Evolutionary conservation across 2,113 vertebrate genomes (phyloP).

Genomic region (Pygoscelis adeliae): DNA sequence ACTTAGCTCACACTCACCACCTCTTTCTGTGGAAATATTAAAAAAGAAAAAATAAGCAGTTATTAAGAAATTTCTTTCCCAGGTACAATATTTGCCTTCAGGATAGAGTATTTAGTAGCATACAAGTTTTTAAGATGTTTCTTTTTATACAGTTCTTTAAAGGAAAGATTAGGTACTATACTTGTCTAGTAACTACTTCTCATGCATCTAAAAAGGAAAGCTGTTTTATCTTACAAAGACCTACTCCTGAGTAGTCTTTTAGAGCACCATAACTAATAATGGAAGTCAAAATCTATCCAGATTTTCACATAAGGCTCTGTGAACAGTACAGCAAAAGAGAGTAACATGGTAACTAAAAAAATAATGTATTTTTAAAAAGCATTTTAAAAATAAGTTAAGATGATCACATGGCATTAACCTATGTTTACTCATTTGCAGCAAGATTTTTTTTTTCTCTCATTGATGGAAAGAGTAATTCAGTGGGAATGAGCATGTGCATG

Average conservation of each 20-base stretch:
- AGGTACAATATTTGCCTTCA: neutral
- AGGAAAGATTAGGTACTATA: neutral
- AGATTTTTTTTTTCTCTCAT: neutral
- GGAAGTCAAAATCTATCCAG: neutral
- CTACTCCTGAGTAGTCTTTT: neutral
- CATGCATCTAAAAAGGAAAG: neutral
- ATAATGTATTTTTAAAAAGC: neutral
- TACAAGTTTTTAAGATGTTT: neutral
- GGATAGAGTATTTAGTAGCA: neutral
- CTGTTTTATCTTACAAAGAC: neutral
- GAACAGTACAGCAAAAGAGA: neutral
- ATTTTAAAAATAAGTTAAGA: neutral
- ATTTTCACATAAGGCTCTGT: neutral
- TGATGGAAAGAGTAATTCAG: neutral
- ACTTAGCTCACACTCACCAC: conserved; percentile 74
- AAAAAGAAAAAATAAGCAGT: conserved; percentile 51
- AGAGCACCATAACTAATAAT: neutral
- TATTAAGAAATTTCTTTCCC: conserved; percentile 26
- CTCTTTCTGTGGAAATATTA: conserved; percentile 63
- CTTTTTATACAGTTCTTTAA: neutral
- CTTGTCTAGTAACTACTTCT: neutral
- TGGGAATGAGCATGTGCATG: neutral
- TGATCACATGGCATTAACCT: neutral
- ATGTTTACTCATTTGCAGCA: neutral
- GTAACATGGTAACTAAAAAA: neutral